These are phyloP conservation scores for Cyrtorhinus lividipennis DNA, from an alignment of 1,140 invertebrate species.

Conservation along the genomic window DNA sequence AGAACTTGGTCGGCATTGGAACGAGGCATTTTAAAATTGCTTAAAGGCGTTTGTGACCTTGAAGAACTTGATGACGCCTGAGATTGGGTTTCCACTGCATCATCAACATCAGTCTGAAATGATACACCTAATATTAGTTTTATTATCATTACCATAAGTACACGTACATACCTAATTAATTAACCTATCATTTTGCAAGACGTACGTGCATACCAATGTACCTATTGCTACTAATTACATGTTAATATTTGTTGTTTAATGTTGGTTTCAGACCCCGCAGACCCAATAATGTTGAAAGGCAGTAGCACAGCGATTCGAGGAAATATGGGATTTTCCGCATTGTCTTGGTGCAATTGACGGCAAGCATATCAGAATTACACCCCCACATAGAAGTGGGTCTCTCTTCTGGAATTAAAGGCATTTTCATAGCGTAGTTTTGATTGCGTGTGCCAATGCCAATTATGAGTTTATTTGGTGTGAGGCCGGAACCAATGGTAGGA, in stretches of 20 bases:
- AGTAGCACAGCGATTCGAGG: slow-evolving; percentile 24
- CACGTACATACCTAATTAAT: not conserved
- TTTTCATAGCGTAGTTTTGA: slow-evolving; percentile 30
- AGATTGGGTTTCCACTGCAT: not conserved
- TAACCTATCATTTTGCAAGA: too few relatives aligned
- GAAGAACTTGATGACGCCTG: not conserved
- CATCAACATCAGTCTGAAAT: not conserved
- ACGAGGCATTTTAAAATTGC: not conserved
- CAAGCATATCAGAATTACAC: slow-evolving; percentile 30
- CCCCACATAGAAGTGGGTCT: slow-evolving; percentile 26
- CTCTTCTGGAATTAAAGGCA: slow-evolving; percentile 31
- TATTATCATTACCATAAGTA: too few relatives aligned
- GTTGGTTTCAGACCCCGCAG: not conserved
- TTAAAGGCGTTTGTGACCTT: not conserved
- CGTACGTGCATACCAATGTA: too few relatives aligned
- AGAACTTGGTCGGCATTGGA: not conserved
- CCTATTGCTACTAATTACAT: not conserved
- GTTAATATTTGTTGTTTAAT: not conserved
- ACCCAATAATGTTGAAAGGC: not conserved
- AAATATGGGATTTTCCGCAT: slow-evolving; percentile 31
- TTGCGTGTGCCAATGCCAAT: slow-evolving; percentile 31
- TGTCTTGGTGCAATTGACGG: slow-evolving; percentile 31
- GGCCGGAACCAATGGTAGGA: slow-evolving; percentile 29
- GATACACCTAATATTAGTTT: not conserved
- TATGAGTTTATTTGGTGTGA: slow-evolving; percentile 32